Conservation (phyloP, 2,888 invertebrate species). For the Noctua comes region DNA sequence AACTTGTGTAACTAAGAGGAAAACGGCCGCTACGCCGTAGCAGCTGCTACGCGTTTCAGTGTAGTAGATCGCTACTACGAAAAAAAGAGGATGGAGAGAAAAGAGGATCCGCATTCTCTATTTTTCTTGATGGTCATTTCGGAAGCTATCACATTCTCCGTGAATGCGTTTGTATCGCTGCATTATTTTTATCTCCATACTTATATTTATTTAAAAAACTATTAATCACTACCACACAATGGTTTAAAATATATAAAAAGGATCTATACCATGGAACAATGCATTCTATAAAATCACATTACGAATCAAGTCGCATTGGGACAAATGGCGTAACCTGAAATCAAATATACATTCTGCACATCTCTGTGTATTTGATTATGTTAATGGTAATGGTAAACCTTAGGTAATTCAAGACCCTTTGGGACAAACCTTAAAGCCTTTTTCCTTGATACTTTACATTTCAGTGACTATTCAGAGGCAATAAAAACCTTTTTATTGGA, state of each 20-base stretch:
- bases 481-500: slow-evolving; percentile 44
- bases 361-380: slow-evolving; percentile 41
- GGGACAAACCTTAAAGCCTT: slow-evolving; percentile 40
- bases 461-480: slow-evolving; percentile 44
- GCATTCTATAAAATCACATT: not conserved
- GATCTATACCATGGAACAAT: not conserved
- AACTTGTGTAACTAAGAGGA: not conserved
- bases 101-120: not conserved
- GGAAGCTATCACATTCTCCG: not conserved
- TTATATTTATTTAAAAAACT: not conserved
- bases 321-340: not conserved
- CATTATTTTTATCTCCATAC: not conserved
- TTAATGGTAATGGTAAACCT: slow-evolving; percentile 32
- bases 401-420: slow-evolving; percentile 33
- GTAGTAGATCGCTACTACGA: not conserved
- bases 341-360: slow-evolving; percentile 26
- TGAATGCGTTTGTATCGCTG: not conserved
- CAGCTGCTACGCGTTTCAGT: not conserved
- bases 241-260: not conserved
- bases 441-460: slow-evolving; percentile 49
- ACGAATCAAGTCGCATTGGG: not conserved
- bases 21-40: slow-evolving; percentile 42
- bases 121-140: not conserved
- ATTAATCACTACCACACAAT: not conserved
- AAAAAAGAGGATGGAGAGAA: not conserved